These are phyloP conservation scores for Anadara kagoshimensis DNA, from an alignment of 1,140 invertebrate species.

Conservation along the genomic window DNA sequence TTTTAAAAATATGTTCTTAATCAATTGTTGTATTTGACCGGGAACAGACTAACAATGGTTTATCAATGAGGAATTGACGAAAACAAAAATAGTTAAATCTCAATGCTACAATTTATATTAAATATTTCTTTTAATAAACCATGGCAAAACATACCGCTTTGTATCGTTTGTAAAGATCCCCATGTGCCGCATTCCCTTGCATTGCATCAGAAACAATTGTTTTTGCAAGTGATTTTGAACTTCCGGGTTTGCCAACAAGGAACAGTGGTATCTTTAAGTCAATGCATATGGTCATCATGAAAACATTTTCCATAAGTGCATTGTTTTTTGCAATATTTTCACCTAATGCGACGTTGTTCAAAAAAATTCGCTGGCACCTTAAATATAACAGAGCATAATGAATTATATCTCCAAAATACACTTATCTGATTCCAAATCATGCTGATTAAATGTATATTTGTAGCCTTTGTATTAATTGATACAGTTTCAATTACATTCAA, in stretches of 20 bases:
- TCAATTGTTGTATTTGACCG: no score
- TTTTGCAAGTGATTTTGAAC: conserved; percentile 68
- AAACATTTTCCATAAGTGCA: conserved; percentile 68
- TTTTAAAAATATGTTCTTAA: no score
- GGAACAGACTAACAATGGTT: no score
- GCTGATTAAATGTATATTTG: no score
- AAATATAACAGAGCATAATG: not conserved
- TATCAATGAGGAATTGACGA: no score
- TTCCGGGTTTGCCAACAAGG: conserved; percentile 69
- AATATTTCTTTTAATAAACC: not conserved
- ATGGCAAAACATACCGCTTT: conserved; percentile 50
- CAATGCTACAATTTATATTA: no score
- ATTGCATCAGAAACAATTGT: conserved; percentile 66
- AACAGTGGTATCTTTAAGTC: conserved; percentile 67
- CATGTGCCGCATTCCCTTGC: conserved; percentile 56
- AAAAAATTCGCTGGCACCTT: conserved; percentile 64
- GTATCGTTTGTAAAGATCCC: conserved; percentile 54
- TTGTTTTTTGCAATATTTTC: conserved; percentile 66
- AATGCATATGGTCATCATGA: conserved; percentile 70
- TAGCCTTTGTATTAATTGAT: no score
- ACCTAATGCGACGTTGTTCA: conserved; percentile 57
- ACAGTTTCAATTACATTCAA: no score
- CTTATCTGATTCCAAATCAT: not conserved
- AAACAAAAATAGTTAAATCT: no score
- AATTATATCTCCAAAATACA: not conserved